phyloP scores from a whole-genome alignment of 2,113 vertebrate genomes.

The Sterrhoptilus dennistouni region DNA sequence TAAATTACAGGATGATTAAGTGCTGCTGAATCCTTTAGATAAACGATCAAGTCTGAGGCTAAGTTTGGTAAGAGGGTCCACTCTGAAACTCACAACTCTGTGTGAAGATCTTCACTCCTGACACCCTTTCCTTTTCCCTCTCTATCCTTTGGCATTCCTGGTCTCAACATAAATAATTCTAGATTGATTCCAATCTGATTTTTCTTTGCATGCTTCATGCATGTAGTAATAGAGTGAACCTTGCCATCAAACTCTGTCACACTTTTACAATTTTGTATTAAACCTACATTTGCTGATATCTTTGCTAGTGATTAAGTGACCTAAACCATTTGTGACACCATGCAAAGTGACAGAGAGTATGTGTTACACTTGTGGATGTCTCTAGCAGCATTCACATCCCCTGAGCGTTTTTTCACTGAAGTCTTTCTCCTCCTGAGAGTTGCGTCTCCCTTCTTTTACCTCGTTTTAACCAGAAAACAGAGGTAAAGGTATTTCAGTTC shows the following conservation, averaged over 20 bases:
- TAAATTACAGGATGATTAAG: background rate
- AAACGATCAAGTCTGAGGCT: rapidly evolving
- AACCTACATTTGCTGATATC: background rate
- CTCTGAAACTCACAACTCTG: background rate
- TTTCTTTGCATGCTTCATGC: background rate
- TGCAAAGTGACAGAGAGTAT: background rate
- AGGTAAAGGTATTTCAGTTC: background rate
- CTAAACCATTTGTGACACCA: background rate
- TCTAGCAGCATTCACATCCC: background rate
- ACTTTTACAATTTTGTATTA: background rate
- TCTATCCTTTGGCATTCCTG: background rate
- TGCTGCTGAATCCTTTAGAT: background rate
- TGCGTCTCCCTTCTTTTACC: background rate
- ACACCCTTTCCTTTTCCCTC: background rate
- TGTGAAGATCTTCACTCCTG: background rate
- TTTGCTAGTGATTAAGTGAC: background rate
- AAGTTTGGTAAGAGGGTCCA: background rate
- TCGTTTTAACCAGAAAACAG: background rate
- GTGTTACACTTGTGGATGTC: background rate
- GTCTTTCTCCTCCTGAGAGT: background rate
- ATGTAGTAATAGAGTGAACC: background rate
- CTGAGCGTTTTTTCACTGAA: background rate
- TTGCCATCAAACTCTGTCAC: background rate
- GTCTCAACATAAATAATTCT: background rate
- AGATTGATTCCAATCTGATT: background rate